Percentiles rank a stretch among this genome's conserved stretches.
Evolutionary conservation across 2,888 invertebrate species (phyloP).

Genomic region (Hirtodrosophila cameraria): DNA sequence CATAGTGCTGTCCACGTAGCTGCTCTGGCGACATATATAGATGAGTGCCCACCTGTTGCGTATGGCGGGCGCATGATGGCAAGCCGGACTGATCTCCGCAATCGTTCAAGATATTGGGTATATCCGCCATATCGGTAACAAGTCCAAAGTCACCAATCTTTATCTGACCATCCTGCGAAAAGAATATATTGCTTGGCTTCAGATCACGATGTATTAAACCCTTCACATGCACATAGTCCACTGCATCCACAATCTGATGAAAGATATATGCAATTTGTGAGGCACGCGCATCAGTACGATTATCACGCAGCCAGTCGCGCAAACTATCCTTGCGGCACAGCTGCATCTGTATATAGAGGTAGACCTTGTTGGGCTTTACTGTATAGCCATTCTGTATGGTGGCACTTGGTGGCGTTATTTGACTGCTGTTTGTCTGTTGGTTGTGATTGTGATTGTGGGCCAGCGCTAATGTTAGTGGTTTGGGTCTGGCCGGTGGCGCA

Average conservation of each 20-base stretch:
- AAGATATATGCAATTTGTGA: constrained; percentile 89
- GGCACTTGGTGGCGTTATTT: constrained; percentile 32
- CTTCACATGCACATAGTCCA: constrained; percentile 96
- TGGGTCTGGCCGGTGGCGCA: constrained; percentile 39
- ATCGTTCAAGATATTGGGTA: constrained; percentile 81
- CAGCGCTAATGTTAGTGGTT: constrained; percentile 82
- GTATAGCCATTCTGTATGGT: constrained; percentile 37
- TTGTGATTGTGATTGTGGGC: constrained; percentile 49
- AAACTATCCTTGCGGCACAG: constrained; percentile 94
- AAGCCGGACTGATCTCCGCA: constrained; percentile 75
- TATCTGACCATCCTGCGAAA: constrained; percentile 93
- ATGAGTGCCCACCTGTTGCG: constrained; percentile 91
- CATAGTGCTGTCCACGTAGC: constrained; percentile 89
- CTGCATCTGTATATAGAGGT: constrained; percentile 99
- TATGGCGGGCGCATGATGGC: constrained; percentile 85
- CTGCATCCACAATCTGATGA: constrained; percentile 96
- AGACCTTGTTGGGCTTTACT: constrained; percentile 85
- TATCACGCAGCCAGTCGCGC: constrained; percentile 93
- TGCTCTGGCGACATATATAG: constrained; percentile 99
- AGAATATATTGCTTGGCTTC: constrained; percentile 97
- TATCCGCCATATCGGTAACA: constrained; percentile 93
- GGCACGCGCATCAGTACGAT: constrained; percentile 85
- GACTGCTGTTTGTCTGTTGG: constrained; percentile 22
- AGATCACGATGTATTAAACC: constrained; percentile 98
- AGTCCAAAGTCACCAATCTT: constrained; percentile 99